Evolutionary conservation across 2,888 invertebrate genomes (phyloP), one percentile per base, ranked within the genome.

Genomic region (Bellardia pandia): DNA sequence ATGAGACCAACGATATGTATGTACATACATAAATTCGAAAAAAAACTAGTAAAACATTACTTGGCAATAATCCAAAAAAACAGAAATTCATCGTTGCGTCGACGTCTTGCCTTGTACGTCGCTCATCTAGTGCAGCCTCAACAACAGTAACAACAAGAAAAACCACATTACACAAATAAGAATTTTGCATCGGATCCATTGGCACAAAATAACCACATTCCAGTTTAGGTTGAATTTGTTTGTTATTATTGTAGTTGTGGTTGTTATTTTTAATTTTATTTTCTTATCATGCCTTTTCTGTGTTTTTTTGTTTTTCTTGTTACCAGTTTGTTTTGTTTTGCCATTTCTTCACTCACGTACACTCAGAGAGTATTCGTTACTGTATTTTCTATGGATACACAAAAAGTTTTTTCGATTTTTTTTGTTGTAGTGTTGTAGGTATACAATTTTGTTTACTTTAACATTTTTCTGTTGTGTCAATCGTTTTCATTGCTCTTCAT

Each of bases 171-270:
- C 42, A 78, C 71, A 84, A 84, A 80, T 84, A 86, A 72, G 84
- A 84, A 84, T 86, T 86, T 86, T 77, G 80, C 76, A 84, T 72
- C 76, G 80, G 66, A 86, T 77, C 60, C 58, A 75, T 79, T 83
- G 83, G 82, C 86, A 86, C 74, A 86, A 80, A 74, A 81, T 66
- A 83, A 86, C 89, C 86, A 88, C 89, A 89, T 89, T 89, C 89
- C 88, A 89, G 86, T 86, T 87, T 83, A 75, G 37, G 69, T 83
- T 72, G 62, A 68, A 64, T 68, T 60, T 56, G 5, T 62, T 4
- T 37, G 56, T 62, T 75, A 7, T 48, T 60, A 48, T 78, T 58
- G 56, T 58, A 33, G 42, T 42, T 58, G 56, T 58, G 33, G 42
- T 84, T 71, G 42, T 75, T 66, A 42, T 75, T 71, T 37, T 80